phyloP scores from a whole-genome alignment of 2,797 vertebrate species.

The Ciconia nigra region DNA sequence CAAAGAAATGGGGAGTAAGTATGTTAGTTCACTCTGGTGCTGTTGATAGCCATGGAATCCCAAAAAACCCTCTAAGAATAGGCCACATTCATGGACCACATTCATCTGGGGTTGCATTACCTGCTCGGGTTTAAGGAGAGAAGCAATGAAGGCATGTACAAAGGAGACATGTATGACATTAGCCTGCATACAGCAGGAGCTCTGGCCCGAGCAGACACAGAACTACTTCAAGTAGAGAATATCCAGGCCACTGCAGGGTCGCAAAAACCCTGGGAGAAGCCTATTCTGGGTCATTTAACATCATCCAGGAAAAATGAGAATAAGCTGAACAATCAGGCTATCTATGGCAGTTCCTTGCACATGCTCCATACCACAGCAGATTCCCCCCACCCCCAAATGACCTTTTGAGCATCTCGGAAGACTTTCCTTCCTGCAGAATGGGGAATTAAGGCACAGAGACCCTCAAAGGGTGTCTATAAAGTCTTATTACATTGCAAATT shows the following conservation, averaged over 20 bases:
- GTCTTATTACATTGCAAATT: neutral
- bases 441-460: neutral
- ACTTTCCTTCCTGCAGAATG: neutral
- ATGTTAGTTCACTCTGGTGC: neutral
- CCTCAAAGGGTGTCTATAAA: neutral
- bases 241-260: neutral
- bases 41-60: neutral
- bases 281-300: neutral
- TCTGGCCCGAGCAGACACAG: neutral
- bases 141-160: neutral
- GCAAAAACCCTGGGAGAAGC: neutral
- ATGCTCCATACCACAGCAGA: neutral
- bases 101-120: neutral
- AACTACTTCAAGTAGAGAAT: neutral
- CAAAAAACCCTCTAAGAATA: neutral
- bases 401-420: neutral
- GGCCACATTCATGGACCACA: accelerated
- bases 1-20: neutral
- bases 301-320: neutral
- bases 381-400: neutral
- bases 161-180: neutral
- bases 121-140: neutral
- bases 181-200: neutral
- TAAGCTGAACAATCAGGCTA: neutral
- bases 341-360: neutral